Evolutionary conservation across 2,797 vertebrate genomes (phyloP), one percentile per base, ranked within the genome.

Genomic region (Sylvilagus floridanus): DNA sequence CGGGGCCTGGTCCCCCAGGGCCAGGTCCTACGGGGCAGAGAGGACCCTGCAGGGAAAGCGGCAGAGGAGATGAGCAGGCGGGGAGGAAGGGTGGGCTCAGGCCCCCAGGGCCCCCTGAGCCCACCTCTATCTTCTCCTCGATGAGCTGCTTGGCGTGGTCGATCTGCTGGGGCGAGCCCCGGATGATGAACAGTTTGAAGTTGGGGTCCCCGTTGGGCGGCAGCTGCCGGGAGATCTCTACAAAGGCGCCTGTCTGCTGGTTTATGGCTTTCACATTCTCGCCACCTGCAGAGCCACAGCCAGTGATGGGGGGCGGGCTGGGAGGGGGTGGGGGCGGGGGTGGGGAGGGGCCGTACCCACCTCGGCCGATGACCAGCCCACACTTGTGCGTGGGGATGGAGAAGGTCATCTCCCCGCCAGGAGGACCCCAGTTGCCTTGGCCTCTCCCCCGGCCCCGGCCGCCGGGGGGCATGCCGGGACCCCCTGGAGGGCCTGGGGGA

Each of bases 91-190:
- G 4, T 0, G 22, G 4, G 14, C 10, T 66, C 16, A 21, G 14
- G 10, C 21, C 7, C 32, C 50, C 11, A 47, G 4, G 2, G 4
- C 28, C 35, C 2, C 68, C 17, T 1, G 4, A 21, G 50, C 88
- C 30, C 91, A 99, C 99, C 99, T 99, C 99, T 7, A 99, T 99
- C 97, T 99, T 99, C 93, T 99, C 99, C 95, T 99, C 99, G 13
- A 99, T 99, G 77, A 99, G 99, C 97, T 99, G 99, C 97, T 99
- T 99, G 95, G 99, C 99, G 0, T 99, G 99, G 98, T 99, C 99
- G 0, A 99, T 99, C 98, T 99, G 99, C 94, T 99, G 99, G 0
- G 99, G 99, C 0, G 99, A 98, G 26, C 99, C 99, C 0, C 99
- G 98, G 96, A 99, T 99, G 95, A 97, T 99, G 90, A 99, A 99